Evolutionary conservation across 2,797 vertebrate species (phyloP), one percentile per base, ranked within the genome.

Genomic region (Channallabes apus): DNA sequence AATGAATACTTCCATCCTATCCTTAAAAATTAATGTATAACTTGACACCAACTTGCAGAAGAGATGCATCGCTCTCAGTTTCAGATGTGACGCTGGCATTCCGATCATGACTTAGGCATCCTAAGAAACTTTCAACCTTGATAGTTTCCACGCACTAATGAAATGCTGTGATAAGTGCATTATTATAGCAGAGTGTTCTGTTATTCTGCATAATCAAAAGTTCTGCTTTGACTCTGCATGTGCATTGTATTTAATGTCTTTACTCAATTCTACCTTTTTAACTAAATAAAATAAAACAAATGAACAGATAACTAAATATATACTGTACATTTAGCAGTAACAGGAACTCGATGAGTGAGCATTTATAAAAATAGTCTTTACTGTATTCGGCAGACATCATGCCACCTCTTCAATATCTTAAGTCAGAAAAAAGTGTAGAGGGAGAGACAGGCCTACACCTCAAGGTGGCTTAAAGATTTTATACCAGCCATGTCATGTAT

Each of bases 391-490:
- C 9, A 61, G 22, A 79, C 62, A 41, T 35, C 6, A 41, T 79
- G 76, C 32, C 22, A 65, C n/a, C 9, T 80, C 3, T 77, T 59
- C 29, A 29, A 69, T 67, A 38, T 75, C 51, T 81, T 12, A 14
- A 61, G n/a, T 67, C 68, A 78, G 58, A n/a, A 81, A 83, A 72
- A 73, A 86, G 86, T 79, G 90, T 78, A 92, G 91, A 92, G n/a
- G n/a, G 87, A 90, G 90, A 90, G 90, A 91, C 90, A 90, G 89
- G 81, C 80, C 62, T 41, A 83, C 91, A 89, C 92, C 88, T 90
- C 89, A 80, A 6, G 87, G 91, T 90, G 69, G 77, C 89, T 93
- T 93, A 92, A 92, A 90, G 90, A 92, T 92, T 94, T 90, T 24
- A 83, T 46, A 84, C 86, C 82, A 46, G 88, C 92, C 89, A 89